phyloP scores from a whole-genome alignment of 2,888 invertebrate species.

The Oscheius sp. region DNA sequence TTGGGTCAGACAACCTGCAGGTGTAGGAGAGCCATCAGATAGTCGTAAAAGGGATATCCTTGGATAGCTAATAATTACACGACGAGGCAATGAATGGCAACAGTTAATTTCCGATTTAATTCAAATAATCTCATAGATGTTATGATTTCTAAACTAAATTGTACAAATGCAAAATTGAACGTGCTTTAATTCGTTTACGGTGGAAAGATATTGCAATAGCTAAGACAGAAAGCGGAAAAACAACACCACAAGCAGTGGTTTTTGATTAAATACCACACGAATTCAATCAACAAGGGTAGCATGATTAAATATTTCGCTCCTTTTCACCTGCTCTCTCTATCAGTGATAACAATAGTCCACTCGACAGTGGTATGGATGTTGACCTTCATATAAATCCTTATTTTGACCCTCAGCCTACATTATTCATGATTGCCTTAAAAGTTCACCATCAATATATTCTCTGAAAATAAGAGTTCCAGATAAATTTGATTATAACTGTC shows the following conservation, averaged over 20 bases:
- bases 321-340: background rate
- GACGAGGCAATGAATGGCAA: background rate
- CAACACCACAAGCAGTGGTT: no score
- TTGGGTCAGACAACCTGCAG: slow-evolving; percentile 9
- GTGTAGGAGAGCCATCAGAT: slow-evolving; percentile 1
- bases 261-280: no score
- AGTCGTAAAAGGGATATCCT: slow-evolving; percentile 16
- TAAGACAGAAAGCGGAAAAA: no score
- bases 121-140: background rate
- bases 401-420: background rate
- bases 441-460: background rate
- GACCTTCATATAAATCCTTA: slow-evolving; percentile 2
- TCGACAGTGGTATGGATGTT: background rate
- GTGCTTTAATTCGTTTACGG: no score
- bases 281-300: no score
- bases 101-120: background rate
- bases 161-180: no score
- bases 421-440: background rate
- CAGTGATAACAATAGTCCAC: background rate
- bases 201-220: no score
- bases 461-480: background rate
- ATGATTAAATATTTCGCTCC: background rate
- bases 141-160: no score
- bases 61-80: no score
- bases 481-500: background rate